Percentiles rank a stretch among this genome's conserved stretches.
phyloP scores from a whole-genome alignment of 2,888 invertebrate species.

The Calliphora vomitoria region DNA sequence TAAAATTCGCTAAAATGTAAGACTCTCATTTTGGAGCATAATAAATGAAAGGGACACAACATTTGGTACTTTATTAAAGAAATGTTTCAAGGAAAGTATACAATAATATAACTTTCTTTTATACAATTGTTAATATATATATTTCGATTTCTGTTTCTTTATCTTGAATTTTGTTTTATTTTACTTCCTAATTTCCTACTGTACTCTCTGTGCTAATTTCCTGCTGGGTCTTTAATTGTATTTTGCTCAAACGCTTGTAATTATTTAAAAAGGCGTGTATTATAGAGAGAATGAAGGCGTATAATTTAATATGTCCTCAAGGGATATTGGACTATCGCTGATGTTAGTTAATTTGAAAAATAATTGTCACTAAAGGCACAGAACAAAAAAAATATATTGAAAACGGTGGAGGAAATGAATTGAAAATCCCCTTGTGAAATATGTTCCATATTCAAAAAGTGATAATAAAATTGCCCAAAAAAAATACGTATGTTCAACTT shows the following conservation, averaged over 20 bases:
- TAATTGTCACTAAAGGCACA: conserved; percentile 35
- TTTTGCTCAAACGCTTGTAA: conserved; percentile 26
- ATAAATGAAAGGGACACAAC: neutral
- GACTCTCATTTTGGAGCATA: neutral
- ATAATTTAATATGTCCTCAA: conserved; percentile 51
- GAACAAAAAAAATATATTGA: neutral
- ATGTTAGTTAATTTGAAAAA: conserved; percentile 61
- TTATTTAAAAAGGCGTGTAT: conserved; percentile 63
- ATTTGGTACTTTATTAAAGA: neutral
- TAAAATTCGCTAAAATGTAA: no score
- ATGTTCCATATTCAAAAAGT: neutral
- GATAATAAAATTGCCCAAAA: neutral
- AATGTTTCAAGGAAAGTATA: no score
- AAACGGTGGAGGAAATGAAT: neutral
- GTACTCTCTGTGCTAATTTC: conserved; percentile 8
- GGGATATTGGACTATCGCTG: conserved; percentile 51
- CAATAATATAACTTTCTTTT: neutral
- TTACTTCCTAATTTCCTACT: no score
- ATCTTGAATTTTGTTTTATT: no score
- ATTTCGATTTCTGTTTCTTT: no score
- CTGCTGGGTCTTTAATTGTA: conserved; percentile 43
- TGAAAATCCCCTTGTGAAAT: neutral
- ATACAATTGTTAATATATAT: no score
- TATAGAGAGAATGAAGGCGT: conserved; percentile 51
- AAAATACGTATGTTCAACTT: neutral